Conservation (phyloP, 2,888 invertebrate species). For the Coleophora flavipennella region DNA sequence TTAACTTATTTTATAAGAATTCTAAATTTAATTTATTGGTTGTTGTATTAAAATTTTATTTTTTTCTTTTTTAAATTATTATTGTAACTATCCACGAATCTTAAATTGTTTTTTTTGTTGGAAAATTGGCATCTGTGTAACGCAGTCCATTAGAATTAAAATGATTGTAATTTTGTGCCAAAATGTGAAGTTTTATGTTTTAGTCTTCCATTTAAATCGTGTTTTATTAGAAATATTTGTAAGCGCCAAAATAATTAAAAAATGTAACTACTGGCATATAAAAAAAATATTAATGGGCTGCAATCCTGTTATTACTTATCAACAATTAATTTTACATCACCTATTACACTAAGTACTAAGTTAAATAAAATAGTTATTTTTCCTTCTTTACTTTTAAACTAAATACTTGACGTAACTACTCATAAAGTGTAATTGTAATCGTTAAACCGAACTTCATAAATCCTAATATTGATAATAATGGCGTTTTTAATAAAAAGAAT, state of each 20-base stretch:
- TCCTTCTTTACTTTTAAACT: slow-evolving; percentile 57
- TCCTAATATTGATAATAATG: slow-evolving; percentile 73
- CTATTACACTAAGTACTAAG: slow-evolving; percentile 13
- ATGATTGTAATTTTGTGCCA: too few relatives aligned
- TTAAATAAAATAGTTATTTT: slow-evolving; percentile 44
- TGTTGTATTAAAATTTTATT: slow-evolving; percentile 66
- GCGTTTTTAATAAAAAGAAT: slow-evolving; percentile 73
- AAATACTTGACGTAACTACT: slow-evolving; percentile 67
- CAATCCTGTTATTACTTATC: slow-evolving; percentile 15
- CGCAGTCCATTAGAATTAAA: slow-evolving; percentile 52
- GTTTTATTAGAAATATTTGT: slow-evolving; percentile 1
- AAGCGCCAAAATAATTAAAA: slow-evolving; percentile 1
- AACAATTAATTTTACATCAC: slow-evolving; percentile 21
- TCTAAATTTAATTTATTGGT: slow-evolving; percentile 73
- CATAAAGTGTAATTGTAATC: slow-evolving; percentile 68
- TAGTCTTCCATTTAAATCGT: slow-evolving; percentile 43
- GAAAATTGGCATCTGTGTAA: slow-evolving; percentile 53
- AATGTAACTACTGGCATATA: not conserved
- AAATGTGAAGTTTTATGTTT: slow-evolving; percentile 35
- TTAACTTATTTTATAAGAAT: slow-evolving; percentile 71
- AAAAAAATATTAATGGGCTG: slow-evolving; percentile 26
- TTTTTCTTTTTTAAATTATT: slow-evolving; percentile 63
- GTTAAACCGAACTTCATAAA: slow-evolving; percentile 72
- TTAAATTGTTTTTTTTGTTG: slow-evolving; percentile 45
- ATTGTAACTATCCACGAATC: slow-evolving; percentile 44